Percentiles rank a stretch among this genome's conserved stretches.
These are phyloP conservation scores for Sebastes jordani DNA, from an alignment of 2,797 vertebrate species.

Conservation along the genomic window DNA sequence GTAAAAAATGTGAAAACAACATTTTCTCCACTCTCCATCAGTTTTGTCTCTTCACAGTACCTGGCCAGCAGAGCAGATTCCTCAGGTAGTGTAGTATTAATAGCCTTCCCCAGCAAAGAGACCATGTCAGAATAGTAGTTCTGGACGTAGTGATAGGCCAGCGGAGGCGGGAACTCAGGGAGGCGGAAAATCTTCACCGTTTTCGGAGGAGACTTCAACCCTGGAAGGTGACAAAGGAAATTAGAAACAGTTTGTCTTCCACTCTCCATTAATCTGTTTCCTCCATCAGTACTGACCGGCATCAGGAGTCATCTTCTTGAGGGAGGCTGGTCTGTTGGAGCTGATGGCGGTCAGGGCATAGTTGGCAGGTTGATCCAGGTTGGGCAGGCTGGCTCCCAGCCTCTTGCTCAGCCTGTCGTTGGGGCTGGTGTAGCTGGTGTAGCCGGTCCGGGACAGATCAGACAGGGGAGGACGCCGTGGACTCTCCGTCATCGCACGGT, in stretches of 20 bases:
- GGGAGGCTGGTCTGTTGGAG: conserved; percentile 39
- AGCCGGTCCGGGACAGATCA: conserved; percentile 81
- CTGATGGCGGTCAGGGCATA: conserved; percentile 4
- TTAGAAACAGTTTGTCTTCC: background rate
- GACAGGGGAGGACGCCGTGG: conserved; percentile 84
- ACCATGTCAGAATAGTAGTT: conserved; percentile 88
- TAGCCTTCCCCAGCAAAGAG: conserved; percentile 86
- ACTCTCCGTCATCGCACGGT: conserved; percentile 74
- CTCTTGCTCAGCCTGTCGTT: conserved; percentile 77
- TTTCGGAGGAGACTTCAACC: conserved; percentile 71
- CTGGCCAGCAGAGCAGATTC: conserved; percentile 90
- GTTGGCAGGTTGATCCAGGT: conserved; percentile 79
- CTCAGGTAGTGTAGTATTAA: conserved; percentile 78
- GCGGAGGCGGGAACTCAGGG: conserved; percentile 91
- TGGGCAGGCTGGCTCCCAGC: conserved; percentile 92
- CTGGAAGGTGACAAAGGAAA: conserved; percentile 62
- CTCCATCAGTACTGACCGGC: conserved; percentile 44
- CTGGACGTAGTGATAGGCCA: conserved; percentile 89
- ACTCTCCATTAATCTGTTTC: background rate
- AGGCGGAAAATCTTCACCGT: conserved; percentile 86
- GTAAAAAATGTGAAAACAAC: background rate
- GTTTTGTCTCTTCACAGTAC: conserved; percentile 50
- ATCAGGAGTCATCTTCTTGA: conserved; percentile 64
- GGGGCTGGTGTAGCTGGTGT: conserved; percentile 51
- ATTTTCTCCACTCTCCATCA: background rate